These are phyloP conservation scores for Menidia beryllina DNA, from an alignment of 2,113 vertebrate genomes.

Conservation along the genomic window DNA sequence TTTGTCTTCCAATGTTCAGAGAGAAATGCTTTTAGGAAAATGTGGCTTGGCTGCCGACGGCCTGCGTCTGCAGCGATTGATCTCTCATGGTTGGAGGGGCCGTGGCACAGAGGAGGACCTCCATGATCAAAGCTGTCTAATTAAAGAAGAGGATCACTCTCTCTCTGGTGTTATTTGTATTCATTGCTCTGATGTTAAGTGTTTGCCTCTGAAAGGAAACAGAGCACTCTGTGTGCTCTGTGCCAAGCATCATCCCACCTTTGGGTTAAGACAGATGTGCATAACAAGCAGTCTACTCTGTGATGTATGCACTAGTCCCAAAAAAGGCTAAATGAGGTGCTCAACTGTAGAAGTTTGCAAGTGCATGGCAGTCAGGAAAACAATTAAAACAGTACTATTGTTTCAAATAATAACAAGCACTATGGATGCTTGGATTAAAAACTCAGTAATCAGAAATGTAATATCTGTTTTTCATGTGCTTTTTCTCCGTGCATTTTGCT, in stretches of 20 bases:
- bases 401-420: background rate
- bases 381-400: background rate
- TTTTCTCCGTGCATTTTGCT: constrained; percentile 15
- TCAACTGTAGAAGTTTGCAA: constrained; percentile 19
- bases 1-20: constrained; percentile 66
- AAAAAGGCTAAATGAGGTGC: constrained; percentile 12
- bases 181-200: constrained; percentile 81
- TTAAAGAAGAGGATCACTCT: constrained; percentile 71
- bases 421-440: background rate
- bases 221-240: constrained; percentile 73
- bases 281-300: constrained; percentile 27
- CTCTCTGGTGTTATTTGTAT: constrained; percentile 75
- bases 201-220: constrained; percentile 75
- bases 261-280: constrained; percentile 37
- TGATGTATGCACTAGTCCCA: constrained; percentile 23
- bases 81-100: constrained; percentile 65
- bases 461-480: background rate
- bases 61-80: constrained; percentile 69
- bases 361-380: constrained; percentile 3
- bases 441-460: background rate
- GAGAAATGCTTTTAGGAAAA: constrained; percentile 76
- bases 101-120: constrained; percentile 50
- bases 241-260: constrained; percentile 58
- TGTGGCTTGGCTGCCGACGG: constrained; percentile 46
- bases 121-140: constrained; percentile 80